Evolutionary conservation across 2,113 vertebrate species (phyloP).

Genomic region (Oplegnathus fasciatus): DNA sequence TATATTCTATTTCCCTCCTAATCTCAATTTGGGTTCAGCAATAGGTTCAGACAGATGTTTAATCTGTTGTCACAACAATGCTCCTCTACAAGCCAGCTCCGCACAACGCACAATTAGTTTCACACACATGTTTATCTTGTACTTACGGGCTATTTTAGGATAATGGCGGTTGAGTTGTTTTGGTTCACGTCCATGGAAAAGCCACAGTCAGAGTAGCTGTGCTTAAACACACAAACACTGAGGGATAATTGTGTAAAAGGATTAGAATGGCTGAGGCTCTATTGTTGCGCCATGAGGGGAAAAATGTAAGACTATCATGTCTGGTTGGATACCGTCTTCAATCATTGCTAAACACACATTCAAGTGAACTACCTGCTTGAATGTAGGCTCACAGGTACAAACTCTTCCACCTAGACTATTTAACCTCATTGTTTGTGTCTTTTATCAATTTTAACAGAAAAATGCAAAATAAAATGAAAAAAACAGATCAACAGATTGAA

Average conservation of each 20-base stretch:
- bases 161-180: constrained; percentile 71
- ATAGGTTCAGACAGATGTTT: constrained; percentile 71
- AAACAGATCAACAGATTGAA: too few relatives aligned
- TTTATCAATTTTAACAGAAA: background rate
- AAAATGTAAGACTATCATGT: constrained; percentile 68
- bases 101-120: constrained; percentile 69
- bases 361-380: constrained; percentile 8
- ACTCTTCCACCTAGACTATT: background rate
- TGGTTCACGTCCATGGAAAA: constrained; percentile 68
- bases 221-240: constrained; percentile 72
- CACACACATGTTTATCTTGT: constrained; percentile 76
- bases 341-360: constrained; percentile 50
- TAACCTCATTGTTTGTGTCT: background rate
- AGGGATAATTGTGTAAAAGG: constrained; percentile 71
- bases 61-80: constrained; percentile 78
- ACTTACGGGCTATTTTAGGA: constrained; percentile 73
- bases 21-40: constrained; percentile 59
- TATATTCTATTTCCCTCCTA: constrained; percentile 65
- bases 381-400: background rate
- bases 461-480: background rate
- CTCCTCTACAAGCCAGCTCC: constrained; percentile 48
- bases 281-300: constrained; percentile 66
- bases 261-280: constrained; percentile 66
- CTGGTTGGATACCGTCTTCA: constrained; percentile 57
- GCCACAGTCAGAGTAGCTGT: constrained; percentile 61